Conservation (phyloP, 2,113 vertebrate genomes). For the Engystomops pustulosus region DNA sequence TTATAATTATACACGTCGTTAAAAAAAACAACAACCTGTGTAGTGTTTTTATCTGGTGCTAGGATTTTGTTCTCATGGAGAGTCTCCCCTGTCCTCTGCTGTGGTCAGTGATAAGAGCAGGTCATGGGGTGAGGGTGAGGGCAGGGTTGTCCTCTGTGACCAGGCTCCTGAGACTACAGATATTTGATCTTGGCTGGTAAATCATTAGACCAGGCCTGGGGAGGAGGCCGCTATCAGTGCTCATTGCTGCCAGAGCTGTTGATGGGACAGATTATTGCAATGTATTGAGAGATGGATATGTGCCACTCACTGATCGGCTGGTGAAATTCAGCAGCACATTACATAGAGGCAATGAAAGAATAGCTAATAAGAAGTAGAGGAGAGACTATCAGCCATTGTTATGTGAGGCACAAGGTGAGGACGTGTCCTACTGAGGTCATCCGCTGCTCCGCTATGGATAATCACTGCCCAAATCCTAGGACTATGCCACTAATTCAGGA, state of each 20-base stretch:
- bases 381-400: background rate
- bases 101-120: slow-evolving; percentile 44
- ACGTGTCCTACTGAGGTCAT: background rate
- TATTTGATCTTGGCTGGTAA: slow-evolving; percentile 67
- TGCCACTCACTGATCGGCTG: background rate
- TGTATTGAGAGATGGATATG: slow-evolving; percentile 47
- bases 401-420: background rate
- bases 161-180: slow-evolving; percentile 60
- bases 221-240: too few relatives aligned
- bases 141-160: slow-evolving; percentile 63
- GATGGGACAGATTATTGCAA: slow-evolving; percentile 52
- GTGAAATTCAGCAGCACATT: slow-evolving; percentile 9
- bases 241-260: slow-evolving; percentile 58
- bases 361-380: slow-evolving; percentile 55
- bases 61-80: too few relatives aligned
- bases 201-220: slow-evolving; percentile 52
- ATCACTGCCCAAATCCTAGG: background rate
- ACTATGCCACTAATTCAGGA: background rate
- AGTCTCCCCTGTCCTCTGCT: background rate
- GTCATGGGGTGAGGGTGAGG: slow-evolving; percentile 67
- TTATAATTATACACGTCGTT: too few relatives aligned
- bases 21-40: too few relatives aligned
- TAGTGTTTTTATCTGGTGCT: too few relatives aligned
- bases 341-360: slow-evolving; percentile 10
- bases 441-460: background rate